A percentile compares a stretch with the other conserved stretches of the same genome.
phyloP scores from a whole-genome alignment of 2,888 invertebrate genomes.

The Flexamia atlantica region DNA sequence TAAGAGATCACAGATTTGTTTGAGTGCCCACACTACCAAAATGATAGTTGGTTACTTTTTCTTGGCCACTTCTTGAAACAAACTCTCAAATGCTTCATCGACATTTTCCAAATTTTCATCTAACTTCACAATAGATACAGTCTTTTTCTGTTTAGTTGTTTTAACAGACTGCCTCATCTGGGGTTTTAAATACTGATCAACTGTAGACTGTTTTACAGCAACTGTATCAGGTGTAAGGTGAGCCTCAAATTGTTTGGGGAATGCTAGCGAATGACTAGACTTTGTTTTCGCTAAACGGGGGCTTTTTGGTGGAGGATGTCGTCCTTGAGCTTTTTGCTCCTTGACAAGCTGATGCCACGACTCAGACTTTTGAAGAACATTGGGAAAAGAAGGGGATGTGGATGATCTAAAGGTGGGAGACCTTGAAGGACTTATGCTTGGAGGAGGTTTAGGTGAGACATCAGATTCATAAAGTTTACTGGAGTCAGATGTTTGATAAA shows the following conservation, averaged over 20 bases:
- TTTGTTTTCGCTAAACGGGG: conserved; percentile 78
- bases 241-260: conserved; percentile 90
- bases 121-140: conserved; percentile 69
- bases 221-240: conserved; percentile 83
- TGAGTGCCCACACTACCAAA: conserved; percentile 40
- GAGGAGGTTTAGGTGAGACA: conserved; percentile 11
- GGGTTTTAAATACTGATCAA: conserved; percentile 83
- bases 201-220: conserved; percentile 83
- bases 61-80: conserved; percentile 76
- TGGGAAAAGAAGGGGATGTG: conserved; percentile 68
- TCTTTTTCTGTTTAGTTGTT: conserved; percentile 72
- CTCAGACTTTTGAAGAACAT: conserved; percentile 83
- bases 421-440: conserved; percentile 4
- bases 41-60: conserved; percentile 2
- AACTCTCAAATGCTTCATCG: conserved; percentile 92
- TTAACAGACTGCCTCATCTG: conserved; percentile 68
- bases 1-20: conserved; percentile 47
- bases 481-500: neutral
- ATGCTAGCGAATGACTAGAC: conserved; percentile 85
- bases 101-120: conserved; percentile 80
- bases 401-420: conserved; percentile 33
- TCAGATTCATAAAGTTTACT: conserved; percentile 43
- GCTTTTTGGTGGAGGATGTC: conserved; percentile 70
- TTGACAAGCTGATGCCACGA: conserved; percentile 87
- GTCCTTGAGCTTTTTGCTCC: conserved; percentile 71